Conservation (phyloP, 2,888 invertebrate genomes). For the Mamestra brassicae region DNA sequence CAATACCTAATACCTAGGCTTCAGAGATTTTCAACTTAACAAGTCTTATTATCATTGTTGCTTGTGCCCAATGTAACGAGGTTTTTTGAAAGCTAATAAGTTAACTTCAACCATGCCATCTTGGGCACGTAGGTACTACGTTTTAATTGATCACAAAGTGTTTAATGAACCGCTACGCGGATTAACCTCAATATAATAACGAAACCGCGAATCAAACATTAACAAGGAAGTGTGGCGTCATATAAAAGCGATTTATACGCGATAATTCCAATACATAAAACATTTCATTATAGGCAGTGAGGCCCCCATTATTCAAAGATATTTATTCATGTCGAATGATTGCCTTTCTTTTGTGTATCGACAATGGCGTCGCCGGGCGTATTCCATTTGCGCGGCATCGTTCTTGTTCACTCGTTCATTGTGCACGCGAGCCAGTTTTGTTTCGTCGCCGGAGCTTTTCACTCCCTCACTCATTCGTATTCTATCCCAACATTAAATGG, state of each 20-base stretch:
- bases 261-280: slow-evolving; percentile 89
- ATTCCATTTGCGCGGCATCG: slow-evolving; percentile 86
- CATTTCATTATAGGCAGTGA: slow-evolving; percentile 88
- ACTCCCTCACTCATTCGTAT: slow-evolving; percentile 66
- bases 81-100: slow-evolving; percentile 2
- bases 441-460: slow-evolving; percentile 81
- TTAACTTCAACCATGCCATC: neutral
- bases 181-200: slow-evolving; percentile 64
- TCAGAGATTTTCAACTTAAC: neutral
- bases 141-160: slow-evolving; percentile 23
- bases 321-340: slow-evolving; percentile 91
- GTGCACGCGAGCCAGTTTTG: slow-evolving; percentile 86
- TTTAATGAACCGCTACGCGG: slow-evolving; percentile 36
- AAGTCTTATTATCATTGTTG: neutral
- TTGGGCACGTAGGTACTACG: neutral
- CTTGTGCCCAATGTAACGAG: neutral
- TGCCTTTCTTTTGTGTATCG: slow-evolving; percentile 90
- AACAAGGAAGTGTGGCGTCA: slow-evolving; percentile 77
- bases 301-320: slow-evolving; percentile 89
- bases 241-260: slow-evolving; percentile 84
- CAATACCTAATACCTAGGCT: neutral
- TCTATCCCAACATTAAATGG: slow-evolving; percentile 87
- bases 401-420: slow-evolving; percentile 79
- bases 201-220: slow-evolving; percentile 72
- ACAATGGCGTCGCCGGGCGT: slow-evolving; percentile 86